Base-by-base conservation (phyloP, 2,797 vertebrate genomes). In the Phalloptychus januarius region DNA sequence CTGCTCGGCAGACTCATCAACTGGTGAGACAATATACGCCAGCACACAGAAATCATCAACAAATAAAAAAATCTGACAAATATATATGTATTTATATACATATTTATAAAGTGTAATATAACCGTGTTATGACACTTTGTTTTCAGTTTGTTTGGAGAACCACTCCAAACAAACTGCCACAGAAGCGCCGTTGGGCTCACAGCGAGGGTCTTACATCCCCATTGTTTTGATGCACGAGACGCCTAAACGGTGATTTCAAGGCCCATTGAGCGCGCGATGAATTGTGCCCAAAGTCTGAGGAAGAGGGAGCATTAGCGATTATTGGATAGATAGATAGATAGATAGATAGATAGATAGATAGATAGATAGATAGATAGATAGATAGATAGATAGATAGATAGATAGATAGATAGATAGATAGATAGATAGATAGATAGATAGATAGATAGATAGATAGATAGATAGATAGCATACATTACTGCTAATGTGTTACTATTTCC, bases 161-260 rank as follows among this genome's bases (percentile, higher is more conserved):
- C 58, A 45, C 76, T 63, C n/a, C n/a, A 73, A 79, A 74, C n/a
- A n/a, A n/a, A n/a, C n/a, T n/a, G 81, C 76, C 79, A 80, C 90
- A 93, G 80, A 87, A 90, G 90, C 88, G 87, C 93, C 93, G 92
- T 95, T 95, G 91, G 92, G 92, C 90, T 88, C 91, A 71, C 93
- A 89, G 92, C 82, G 61, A 94, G 95, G 87, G 90, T 91, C 88
- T 88, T 40, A 67, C 92, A 90, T 89, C 81, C 75, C 93, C 83
- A 93, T 95, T 96, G 95, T 96, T 95, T 92, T 87, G 89, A 86
- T 63, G 82, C 93, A 88, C 63, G 76, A 89, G 91, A 87, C 92
- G 81, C 88, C 91, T 91, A 95, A 94, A 94, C 86, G 92, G 86
- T 86, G 86, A 95, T 96, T 96, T 95, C 93, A 96, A 93, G 96